Base-by-base conservation (phyloP, 1,140 invertebrate genomes). In the Apis florea region DNA sequence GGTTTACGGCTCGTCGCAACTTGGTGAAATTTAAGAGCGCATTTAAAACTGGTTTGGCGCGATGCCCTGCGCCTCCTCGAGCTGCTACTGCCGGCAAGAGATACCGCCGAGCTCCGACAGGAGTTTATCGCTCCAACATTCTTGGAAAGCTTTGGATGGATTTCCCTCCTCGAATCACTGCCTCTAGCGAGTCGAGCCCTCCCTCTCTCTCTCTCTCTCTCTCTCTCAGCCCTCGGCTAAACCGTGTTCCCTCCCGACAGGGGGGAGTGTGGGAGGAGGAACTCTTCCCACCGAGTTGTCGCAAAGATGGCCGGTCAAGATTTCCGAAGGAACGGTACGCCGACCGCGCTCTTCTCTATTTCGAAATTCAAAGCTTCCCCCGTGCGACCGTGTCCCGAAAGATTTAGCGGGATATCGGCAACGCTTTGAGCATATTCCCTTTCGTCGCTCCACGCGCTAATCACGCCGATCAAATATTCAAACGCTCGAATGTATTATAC, bases 31-130 rank as follows among this genome's bases (percentile, higher is more conserved):
- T 93, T 93, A 93, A 93, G 92, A 93, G 92, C 92, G 92, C 92
- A 93, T 93, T 93, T 93, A 93, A 93, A 93, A 93, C 93, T 93
- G 92, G 92, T 93, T 93, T 93, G 92, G 92, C 92, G 92, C 90
- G 90, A 90, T 93, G 92, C 92, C 92, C 92, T 93, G 86, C 86
- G 88, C 90, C 90, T 91, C 88, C 87, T 88, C 85, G 86, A 89
- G 87, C 89, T 83, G 84, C 87, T 89, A 87, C 90, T 91, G 90
- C 89, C 89, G 83, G 84, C 84, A 88, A 90, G 90, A 93, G 92
- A 92, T 93, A 92, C 90, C 90, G 87, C 88, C 88, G 83, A 86
- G 89, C 89, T 90, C 91, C 90, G 87, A 93, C 91, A 92, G 90
- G 88, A 93, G 92, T 93, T 93, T 92, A 93, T 93, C 92, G 91